phyloP scores from a whole-genome alignment of 1,140 invertebrate species.

The Dendroctonus ponderosae region DNA sequence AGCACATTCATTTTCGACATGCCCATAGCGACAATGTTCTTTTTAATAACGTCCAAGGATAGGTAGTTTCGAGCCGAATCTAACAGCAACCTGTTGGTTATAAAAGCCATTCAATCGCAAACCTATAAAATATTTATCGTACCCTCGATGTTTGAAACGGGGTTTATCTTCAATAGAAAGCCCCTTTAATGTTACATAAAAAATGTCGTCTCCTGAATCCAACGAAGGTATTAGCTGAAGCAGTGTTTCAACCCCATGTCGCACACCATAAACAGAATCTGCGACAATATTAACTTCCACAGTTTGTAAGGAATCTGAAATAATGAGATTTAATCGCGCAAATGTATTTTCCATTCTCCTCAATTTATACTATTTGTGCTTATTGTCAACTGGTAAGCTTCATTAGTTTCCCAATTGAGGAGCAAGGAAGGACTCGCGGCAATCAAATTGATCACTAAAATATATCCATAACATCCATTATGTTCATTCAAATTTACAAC shows the following conservation, averaged over 20 bases:
- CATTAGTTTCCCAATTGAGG: conserved; percentile 57
- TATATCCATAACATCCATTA: neutral
- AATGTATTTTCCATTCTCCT: neutral
- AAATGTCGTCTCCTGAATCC: conserved; percentile 36
- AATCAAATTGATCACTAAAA: conserved; percentile 6
- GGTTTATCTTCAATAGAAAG: conserved; percentile 67
- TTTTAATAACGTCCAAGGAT: conserved; percentile 62
- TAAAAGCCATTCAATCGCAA: neutral
- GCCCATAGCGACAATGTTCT: conserved; percentile 77
- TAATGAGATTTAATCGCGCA: conserved; percentile 7
- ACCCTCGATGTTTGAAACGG: conserved; percentile 66
- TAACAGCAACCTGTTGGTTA: conserved; percentile 55
- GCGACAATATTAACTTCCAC: conserved; percentile 61
- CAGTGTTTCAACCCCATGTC: conserved; percentile 75
- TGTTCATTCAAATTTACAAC: neutral
- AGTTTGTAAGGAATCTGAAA: conserved; percentile 50
- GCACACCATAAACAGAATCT: conserved; percentile 68
- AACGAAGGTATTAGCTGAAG: conserved; percentile 62
- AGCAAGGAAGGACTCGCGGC: neutral
- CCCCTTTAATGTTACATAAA: conserved; percentile 51
- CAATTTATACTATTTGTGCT: conserved; percentile 54
- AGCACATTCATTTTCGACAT: conserved; percentile 81
- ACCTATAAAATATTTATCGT: neutral
- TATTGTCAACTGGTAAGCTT: conserved; percentile 62
- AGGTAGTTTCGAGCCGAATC: conserved; percentile 79